Evolutionary conservation across 2,888 invertebrate genomes (phyloP).

Genomic region (Mimas tiliae): DNA sequence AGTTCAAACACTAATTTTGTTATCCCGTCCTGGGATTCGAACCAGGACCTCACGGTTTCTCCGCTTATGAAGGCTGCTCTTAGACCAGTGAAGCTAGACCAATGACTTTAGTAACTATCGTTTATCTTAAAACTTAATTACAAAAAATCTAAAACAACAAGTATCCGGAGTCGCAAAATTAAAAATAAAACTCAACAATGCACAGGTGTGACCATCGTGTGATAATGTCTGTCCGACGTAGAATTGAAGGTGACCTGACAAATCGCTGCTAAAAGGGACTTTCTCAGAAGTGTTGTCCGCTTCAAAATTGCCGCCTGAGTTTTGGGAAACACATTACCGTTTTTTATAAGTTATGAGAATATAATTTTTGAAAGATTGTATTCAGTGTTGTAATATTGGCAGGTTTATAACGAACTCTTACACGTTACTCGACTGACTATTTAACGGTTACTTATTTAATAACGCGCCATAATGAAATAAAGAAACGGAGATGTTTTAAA

Average conservation of each 20-base stretch:
- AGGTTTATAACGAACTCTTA: not conserved
- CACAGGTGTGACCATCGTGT: slow-evolving; percentile 14
- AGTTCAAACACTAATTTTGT: no score
- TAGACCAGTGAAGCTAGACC: no score
- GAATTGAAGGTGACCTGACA: slow-evolving; percentile 22
- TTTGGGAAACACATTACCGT: no score
- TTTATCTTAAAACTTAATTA: not conserved
- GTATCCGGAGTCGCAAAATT: not conserved
- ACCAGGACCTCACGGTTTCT: no score
- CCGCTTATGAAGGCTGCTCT: no score
- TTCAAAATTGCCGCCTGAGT: slow-evolving; percentile 4
- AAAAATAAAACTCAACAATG: not conserved
- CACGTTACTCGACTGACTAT: no score
- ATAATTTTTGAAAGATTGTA: not conserved
- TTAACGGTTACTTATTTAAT: no score
- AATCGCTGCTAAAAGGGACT: slow-evolving; percentile 22
- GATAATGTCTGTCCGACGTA: not conserved
- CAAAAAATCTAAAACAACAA: not conserved
- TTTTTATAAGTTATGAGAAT: not conserved
- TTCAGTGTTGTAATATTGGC: not conserved
- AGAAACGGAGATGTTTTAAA: no score
- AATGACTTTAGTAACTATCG: not conserved
- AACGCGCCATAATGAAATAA: no score
- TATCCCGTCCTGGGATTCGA: no score
- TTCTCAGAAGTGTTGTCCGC: slow-evolving; percentile 24